Base-by-base conservation (phyloP, 2,113 vertebrate genomes). In the Psilopogon haemacephalus region DNA sequence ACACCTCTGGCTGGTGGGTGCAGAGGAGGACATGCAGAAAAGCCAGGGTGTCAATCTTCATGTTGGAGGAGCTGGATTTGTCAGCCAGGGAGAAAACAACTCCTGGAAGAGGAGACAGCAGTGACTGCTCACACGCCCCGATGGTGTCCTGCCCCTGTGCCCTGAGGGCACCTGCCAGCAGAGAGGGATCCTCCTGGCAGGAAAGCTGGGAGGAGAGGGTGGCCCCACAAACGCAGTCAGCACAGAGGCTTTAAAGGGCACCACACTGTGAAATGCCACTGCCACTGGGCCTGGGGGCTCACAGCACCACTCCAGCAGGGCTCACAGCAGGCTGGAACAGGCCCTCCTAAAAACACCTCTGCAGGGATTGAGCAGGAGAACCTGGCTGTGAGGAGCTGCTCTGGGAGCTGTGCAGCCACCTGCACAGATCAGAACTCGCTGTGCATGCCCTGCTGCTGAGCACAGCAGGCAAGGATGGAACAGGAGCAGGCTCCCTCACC, bases 11-110 rank as follows among this genome's bases (percentile, higher is more conserved):
- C 18, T 97, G 97, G 83, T 99, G 98, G 16, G 98, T 98, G 92
- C 98, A 97, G 68, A 99, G 98, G 15, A 99, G 97, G 40, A 98
- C 97, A 0, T 98, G 96, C 69, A 99, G 97, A 96, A 99, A 99
- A 62, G 98, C 97, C 38, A 99, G 97, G 0, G 99, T 97, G 11
- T 99, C 99, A 3, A 99, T 98, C 89, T 98, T 98, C 98, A 99
- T 98, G 86, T 98, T 99, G 95, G 99, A 99, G 84, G 98, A 98
- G 94, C 98, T 98, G 72, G 98, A 98, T 73, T 98, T 98, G 92
- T 99, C 99, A 0, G 95, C 97, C 95, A 99, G 96, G 16, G 99
- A 99, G 97, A 98, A 99, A 74, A 99, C 32, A 15, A 99, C 93
- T 50, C 99, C 99, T 99, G 92, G 9, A 46, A 76, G 16, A 48